phyloP scores from a whole-genome alignment of 2,797 vertebrate species.

The Gobio occitaniae region DNA sequence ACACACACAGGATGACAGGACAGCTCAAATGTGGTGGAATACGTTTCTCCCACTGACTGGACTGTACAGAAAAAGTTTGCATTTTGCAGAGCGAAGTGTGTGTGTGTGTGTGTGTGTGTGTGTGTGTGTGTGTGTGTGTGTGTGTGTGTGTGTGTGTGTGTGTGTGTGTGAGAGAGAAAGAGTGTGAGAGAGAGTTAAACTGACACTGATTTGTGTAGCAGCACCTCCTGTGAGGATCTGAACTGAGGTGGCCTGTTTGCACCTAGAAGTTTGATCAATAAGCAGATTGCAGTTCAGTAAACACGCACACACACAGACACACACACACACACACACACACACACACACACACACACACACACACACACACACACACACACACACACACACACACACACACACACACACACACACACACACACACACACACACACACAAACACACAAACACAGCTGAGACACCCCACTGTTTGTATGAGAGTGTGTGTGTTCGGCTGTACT shows the following conservation, averaged over 20 bases:
- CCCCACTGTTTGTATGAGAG: conserved; percentile 46
- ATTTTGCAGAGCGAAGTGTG: too few species aligned
- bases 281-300: conserved; percentile 61
- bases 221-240: conserved; percentile 27
- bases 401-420: conserved; percentile 50
- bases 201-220: conserved; percentile 51
- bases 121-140: too few species aligned
- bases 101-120: too few species aligned
- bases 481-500: conserved; percentile 55
- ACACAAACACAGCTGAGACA: conserved; percentile 19
- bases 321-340: too few species aligned
- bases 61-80: too few species aligned
- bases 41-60: too few species aligned
- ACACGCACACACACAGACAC: conserved; percentile 53
- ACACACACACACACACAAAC: conserved; percentile 52
- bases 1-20: too few species aligned
- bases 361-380: conserved; percentile 43
- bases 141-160: neutral
- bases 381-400: conserved; percentile 49
- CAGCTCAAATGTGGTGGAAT: too few species aligned
- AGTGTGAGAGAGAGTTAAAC: conserved; percentile 50
- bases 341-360: conserved; percentile 50
- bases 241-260: conserved; percentile 34
- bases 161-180: conserved; percentile 11
- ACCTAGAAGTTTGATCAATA: conserved; percentile 49